Evolutionary conservation across 2,113 vertebrate genomes (phyloP).

Genomic region (Nibea coibor): DNA sequence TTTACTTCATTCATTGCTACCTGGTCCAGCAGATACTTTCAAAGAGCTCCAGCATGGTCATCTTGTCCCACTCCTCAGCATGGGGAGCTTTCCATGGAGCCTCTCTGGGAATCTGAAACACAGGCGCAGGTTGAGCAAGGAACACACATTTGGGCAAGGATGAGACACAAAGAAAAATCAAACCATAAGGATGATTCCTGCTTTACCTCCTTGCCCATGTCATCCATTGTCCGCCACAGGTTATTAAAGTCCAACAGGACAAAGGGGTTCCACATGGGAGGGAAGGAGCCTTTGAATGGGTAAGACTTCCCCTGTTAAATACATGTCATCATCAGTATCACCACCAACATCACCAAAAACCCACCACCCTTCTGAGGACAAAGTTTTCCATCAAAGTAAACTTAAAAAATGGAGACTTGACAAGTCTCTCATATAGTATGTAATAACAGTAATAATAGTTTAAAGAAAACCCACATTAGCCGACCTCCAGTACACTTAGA

Average conservation of each 20-base stretch:
- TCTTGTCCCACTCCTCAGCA: conserved; percentile 96
- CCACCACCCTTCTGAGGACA: background rate
- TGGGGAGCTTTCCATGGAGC: conserved; percentile 95
- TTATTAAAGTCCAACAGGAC: conserved; percentile 93
- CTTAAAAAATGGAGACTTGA: background rate
- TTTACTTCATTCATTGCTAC: conserved; percentile 67
- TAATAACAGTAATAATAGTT: too few relatives aligned
- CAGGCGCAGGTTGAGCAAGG: background rate
- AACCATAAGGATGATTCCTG: rapidly evolving
- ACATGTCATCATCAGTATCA: background rate
- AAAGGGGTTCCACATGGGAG: conserved; percentile 93
- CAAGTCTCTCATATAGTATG: too few relatives aligned
- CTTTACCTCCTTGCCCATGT: conserved; percentile 95
- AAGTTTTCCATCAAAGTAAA: background rate
- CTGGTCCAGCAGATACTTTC: conserved; percentile 94
- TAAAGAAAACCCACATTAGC: too few relatives aligned
- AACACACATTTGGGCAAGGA: background rate
- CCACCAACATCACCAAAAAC: background rate
- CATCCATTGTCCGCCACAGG: conserved; percentile 93
- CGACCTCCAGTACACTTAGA: background rate
- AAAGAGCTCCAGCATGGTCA: conserved; percentile 93
- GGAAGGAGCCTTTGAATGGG: conserved; percentile 90
- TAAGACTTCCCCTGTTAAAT: conserved; percentile 91
- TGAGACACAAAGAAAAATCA: background rate
- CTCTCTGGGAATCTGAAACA: conserved; percentile 91